A percentile compares a stretch with the other conserved stretches of the same genome.
Evolutionary conservation across 2,113 vertebrate genomes (phyloP).

Genomic region (Phalacrocorax brasilianus): DNA sequence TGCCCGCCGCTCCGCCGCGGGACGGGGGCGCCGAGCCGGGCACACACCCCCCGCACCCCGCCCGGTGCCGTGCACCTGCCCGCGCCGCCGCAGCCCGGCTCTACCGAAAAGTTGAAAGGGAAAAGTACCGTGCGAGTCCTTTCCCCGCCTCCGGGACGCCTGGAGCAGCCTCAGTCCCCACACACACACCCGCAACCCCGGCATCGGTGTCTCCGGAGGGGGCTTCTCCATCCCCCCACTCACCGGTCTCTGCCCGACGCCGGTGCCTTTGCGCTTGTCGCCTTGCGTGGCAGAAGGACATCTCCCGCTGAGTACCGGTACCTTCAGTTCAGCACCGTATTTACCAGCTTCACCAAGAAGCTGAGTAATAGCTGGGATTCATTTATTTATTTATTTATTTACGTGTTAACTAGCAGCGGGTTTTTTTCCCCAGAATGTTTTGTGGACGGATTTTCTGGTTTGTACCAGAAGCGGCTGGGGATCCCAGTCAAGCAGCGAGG

Average conservation of each 20-base stretch:
- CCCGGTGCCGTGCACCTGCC: background rate
- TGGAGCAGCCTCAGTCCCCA: background rate
- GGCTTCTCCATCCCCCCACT: background rate
- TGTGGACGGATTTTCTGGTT: background rate
- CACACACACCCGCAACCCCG: no score
- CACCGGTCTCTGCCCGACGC: background rate
- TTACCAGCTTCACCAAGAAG: background rate
- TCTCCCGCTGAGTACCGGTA: background rate
- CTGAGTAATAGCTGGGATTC: background rate
- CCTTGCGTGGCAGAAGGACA: accelerated
- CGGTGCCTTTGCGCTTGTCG: no score
- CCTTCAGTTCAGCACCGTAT: background rate
- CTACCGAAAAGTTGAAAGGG: background rate
- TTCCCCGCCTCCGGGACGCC: background rate
- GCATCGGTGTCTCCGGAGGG: no score
- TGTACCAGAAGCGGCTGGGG: background rate
- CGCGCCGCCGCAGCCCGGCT: background rate
- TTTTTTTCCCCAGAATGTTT: background rate
- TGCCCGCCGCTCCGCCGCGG: no score
- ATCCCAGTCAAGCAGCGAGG: background rate
- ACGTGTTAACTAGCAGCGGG: background rate
- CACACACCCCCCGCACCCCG: background rate
- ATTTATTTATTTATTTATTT: background rate
- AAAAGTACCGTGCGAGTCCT: background rate
- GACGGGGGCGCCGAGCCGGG: background rate